phyloP scores from a whole-genome alignment of 2,113 vertebrate genomes.

The Anolis carolinensis region DNA sequence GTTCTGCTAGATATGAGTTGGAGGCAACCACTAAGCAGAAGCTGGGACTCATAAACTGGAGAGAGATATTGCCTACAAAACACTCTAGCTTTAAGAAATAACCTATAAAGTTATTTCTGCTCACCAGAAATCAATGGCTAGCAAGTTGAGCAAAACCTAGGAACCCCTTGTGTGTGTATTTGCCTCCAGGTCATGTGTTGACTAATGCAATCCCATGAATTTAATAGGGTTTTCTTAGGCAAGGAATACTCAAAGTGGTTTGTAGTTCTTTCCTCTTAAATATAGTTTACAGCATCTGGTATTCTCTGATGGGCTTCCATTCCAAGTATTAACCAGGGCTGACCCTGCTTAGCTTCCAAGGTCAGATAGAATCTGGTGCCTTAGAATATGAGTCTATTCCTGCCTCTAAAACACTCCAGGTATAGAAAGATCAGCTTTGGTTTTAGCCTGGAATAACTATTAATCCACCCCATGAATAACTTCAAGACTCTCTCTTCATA shows the following conservation, averaged over 20 bases:
- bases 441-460: background rate
- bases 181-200: no score
- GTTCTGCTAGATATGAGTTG: accelerated
- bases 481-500: background rate
- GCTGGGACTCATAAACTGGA: background rate
- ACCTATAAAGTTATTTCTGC: background rate
- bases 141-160: background rate
- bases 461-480: background rate
- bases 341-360: no score
- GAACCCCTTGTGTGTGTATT: no score
- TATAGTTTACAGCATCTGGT: no score
- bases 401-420: background rate
- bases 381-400: background rate
- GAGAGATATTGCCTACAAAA: background rate
- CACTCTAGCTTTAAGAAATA: background rate
- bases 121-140: background rate
- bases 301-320: no score
- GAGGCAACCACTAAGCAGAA: background rate
- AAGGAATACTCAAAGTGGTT: no score
- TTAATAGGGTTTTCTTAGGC: no score
- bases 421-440: background rate
- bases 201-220: no score
- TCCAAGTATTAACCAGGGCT: no score
- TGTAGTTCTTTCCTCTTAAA: no score
- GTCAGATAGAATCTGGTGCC: no score